Evolutionary conservation across 92 coral and sea anemone genomes (phyloP).

Genomic region (Siderastrea radians): DNA sequence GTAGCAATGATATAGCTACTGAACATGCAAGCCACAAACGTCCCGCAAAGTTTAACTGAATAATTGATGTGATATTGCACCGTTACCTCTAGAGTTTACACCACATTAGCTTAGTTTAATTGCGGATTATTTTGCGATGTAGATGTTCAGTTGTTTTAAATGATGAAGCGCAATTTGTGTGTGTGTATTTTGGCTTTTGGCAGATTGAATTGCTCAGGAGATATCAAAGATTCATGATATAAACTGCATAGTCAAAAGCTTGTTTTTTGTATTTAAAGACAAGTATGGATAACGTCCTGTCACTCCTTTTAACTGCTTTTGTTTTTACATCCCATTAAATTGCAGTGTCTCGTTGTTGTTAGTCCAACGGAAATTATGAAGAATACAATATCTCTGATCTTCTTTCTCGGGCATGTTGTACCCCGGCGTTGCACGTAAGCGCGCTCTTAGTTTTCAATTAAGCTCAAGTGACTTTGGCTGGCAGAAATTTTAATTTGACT

Average conservation of each 20-base stretch:
- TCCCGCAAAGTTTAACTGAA: neutral
- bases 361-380: no score
- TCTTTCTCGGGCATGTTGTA: no score
- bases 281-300: neutral
- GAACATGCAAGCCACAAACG: neutral
- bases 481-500: no score
- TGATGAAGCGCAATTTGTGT: no score
- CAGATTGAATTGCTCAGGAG: neutral
- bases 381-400: no score
- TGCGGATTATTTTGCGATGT: neutral
- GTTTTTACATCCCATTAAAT: no score
- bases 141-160: no score
- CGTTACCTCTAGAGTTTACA: neutral
- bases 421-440: no score
- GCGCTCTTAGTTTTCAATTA: no score
- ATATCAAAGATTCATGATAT: conserved; percentile 4
- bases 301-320: neutral
- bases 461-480: no score
- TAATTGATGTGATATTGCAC: neutral
- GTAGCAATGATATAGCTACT: neutral
- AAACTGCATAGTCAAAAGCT: neutral
- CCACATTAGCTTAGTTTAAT: neutral
- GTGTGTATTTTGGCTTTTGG: neutral
- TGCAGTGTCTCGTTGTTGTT: no score
- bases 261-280: neutral